Percentiles rank a stretch among this genome's conserved stretches.
phyloP scores from a whole-genome alignment of 2,888 invertebrate genomes.

The Uloborus plumipes region DNA sequence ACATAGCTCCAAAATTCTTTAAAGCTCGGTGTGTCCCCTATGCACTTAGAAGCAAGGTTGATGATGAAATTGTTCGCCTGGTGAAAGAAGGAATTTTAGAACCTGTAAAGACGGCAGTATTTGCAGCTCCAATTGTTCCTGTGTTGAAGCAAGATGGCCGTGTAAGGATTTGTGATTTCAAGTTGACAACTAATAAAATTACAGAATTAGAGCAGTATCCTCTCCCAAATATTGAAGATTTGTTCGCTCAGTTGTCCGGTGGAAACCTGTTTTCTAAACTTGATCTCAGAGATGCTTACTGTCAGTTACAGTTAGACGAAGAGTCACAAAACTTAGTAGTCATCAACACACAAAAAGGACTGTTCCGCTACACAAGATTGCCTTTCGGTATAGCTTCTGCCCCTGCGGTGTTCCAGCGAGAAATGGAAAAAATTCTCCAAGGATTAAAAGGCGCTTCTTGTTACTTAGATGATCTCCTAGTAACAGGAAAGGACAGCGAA shows the following conservation, averaged over 20 bases:
- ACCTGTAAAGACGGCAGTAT: not conserved
- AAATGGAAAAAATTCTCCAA: conserved; percentile 10
- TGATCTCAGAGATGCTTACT: conserved; percentile 28
- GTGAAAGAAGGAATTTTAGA: conserved; percentile 17
- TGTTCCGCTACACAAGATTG: conserved; percentile 15
- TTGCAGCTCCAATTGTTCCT: conserved; percentile 31
- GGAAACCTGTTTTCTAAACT: conserved; percentile 18
- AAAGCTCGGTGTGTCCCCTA: conserved; percentile 20
- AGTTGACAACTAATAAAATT: conserved; percentile 16
- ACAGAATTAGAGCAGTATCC: conserved; percentile 24
- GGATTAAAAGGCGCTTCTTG: not conserved
- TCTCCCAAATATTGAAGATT: conserved; percentile 14
- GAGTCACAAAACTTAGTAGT: conserved; percentile 10
- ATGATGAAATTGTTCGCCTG: conserved; percentile 4
- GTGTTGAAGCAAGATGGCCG: conserved; percentile 14
- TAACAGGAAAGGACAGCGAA: not conserved
- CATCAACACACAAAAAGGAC: conserved; percentile 14
- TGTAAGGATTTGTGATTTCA: conserved; percentile 32
- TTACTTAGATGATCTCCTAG: conserved; percentile 7
- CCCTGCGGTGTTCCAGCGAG: conserved; percentile 7
- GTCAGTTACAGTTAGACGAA: conserved; percentile 30
- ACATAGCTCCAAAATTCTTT: conserved; percentile 4
- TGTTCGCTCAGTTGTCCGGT: conserved; percentile 16
- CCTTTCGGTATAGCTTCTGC: conserved; percentile 32
- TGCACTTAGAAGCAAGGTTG: conserved; percentile 14